phyloP scores from a whole-genome alignment of 1,140 invertebrate species.

The Brachionus rubens region DNA sequence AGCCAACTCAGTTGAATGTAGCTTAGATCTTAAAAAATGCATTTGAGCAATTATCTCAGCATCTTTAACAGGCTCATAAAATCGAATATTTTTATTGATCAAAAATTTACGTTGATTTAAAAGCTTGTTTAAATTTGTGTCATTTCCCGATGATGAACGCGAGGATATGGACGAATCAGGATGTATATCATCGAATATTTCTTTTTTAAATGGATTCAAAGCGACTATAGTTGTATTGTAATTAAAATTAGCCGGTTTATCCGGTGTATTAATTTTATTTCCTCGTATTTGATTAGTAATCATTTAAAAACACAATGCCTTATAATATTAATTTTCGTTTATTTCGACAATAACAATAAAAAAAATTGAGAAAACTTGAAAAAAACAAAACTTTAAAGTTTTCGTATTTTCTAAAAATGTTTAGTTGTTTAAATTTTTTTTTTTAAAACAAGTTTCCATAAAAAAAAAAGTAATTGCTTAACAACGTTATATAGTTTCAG shows the following conservation, averaged over 20 bases:
- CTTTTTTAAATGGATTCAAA: conserved; percentile 40
- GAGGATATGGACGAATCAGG: conserved; percentile 20
- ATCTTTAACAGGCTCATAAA: conserved; percentile 30
- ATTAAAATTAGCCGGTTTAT: conserved; percentile 29
- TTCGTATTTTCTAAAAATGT: neutral
- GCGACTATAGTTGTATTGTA: conserved; percentile 29
- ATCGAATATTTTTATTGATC: conserved; percentile 25
- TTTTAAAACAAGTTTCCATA: neutral
- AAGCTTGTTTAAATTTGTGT: conserved; percentile 5
- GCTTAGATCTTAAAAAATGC: conserved; percentile 24
- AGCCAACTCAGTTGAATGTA: neutral
- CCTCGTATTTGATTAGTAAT: conserved; percentile 15
- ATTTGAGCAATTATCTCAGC: conserved; percentile 31
- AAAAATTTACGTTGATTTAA: conserved; percentile 21
- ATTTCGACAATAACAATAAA: no score
- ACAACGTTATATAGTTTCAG: conserved; percentile 9
- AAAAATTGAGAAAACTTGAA: no score
- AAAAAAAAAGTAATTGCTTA: conserved; percentile 33
- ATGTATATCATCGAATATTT: neutral
- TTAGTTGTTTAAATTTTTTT: conserved; percentile 15
- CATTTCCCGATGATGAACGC: neutral
- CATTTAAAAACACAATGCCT: conserved; percentile 1
- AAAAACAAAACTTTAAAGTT: no score
- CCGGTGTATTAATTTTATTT: conserved; percentile 29
- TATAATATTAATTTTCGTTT: neutral